A percentile compares a stretch with the other conserved stretches of the same genome.
phyloP scores from a whole-genome alignment of 2,888 invertebrate genomes.

The Ernsta delagoae region DNA sequence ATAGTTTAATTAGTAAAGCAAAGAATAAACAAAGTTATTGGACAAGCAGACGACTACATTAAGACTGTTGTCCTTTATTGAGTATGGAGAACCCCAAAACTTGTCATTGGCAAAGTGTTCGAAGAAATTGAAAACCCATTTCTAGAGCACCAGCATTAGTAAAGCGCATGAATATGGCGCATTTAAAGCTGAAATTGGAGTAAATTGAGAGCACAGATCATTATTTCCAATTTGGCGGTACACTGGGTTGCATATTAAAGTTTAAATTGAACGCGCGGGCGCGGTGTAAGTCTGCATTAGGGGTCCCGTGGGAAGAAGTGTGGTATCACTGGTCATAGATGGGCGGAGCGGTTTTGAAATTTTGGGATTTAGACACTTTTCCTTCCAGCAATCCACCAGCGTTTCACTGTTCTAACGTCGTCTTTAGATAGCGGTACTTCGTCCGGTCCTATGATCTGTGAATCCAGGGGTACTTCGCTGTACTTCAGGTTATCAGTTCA shows the following conservation, averaged over 20 bases:
- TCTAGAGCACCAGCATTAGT: not conserved
- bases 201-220: constrained; percentile 58
- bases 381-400: no score
- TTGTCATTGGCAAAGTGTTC: not conserved
- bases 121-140: not conserved
- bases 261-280: constrained; percentile 77
- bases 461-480: no score
- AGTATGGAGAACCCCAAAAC: no score
- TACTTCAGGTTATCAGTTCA: no score
- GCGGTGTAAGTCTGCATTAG: constrained; percentile 81
- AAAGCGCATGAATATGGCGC: constrained; percentile 6
- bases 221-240: constrained; percentile 77
- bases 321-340: constrained; percentile 42
- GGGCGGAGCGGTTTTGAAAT: constrained; percentile 18
- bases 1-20: no score
- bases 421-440: no score
- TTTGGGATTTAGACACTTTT: no score
- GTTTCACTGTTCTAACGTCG: no score
- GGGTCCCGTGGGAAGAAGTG: constrained; percentile 62
- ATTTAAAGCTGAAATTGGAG: constrained; percentile 29
- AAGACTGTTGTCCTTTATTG: no score
- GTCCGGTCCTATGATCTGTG: no score
- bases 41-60: no score
- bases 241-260: constrained; percentile 78
- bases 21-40: no score